Evolutionary conservation across 1,140 invertebrate genomes (phyloP).

Genomic region (Drosophila parvula): DNA sequence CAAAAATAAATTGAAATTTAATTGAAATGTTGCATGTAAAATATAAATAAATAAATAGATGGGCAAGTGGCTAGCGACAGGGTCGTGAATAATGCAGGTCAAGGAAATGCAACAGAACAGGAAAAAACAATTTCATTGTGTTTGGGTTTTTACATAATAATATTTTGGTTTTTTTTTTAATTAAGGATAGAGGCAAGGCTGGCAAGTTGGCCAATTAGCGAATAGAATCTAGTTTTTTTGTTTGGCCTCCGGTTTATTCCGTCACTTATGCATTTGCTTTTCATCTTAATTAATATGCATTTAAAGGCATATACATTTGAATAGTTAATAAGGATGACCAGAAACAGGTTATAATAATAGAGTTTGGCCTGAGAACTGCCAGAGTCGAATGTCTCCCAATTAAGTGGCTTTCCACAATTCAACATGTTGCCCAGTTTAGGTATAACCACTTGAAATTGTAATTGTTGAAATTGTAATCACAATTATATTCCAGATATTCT

Average conservation of each 20-base stretch:
- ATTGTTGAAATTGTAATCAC: not conserved
- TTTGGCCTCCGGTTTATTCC: not conserved
- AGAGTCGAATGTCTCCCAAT: not conserved
- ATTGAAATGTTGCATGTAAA: constrained; percentile 50
- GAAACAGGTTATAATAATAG: constrained; percentile 1
- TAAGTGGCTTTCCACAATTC: not conserved
- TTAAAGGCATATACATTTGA: not conserved
- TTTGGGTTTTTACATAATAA: no score
- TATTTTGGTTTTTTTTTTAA: no score
- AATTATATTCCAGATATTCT: not conserved
- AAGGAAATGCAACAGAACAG: constrained; percentile 15
- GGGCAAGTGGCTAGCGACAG: constrained; percentile 17
- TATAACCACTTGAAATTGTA: not conserved
- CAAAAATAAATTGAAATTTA: constrained; percentile 62
- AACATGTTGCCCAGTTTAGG: not conserved
- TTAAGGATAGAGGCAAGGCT: not conserved
- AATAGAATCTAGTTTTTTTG: not conserved
- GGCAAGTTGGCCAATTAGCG: constrained; percentile 4
- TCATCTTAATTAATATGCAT: not conserved
- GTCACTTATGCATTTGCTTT: not conserved
- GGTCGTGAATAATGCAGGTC: constrained; percentile 31
- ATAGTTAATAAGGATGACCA: not conserved
- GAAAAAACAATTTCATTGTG: constrained; percentile 1
- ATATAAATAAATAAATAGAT: constrained; percentile 33
- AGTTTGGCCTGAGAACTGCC: not conserved